These are phyloP conservation scores for Babylonia areolata DNA, from an alignment of 1,140 invertebrate genomes.

Conservation along the genomic window DNA sequence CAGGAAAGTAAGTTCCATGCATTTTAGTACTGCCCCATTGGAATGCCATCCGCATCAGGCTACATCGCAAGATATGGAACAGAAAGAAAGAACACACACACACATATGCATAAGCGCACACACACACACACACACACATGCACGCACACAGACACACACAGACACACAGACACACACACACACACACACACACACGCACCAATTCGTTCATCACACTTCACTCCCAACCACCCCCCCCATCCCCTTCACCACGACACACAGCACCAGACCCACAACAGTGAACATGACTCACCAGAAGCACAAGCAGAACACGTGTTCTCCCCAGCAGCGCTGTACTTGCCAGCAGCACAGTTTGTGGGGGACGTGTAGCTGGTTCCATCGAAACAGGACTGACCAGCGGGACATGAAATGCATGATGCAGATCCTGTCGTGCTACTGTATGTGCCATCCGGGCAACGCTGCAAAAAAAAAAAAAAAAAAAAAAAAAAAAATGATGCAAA, in stretches of 20 bases:
- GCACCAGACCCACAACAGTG: not conserved
- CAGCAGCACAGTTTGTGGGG: constrained; percentile 59
- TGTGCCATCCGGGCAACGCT: constrained; percentile 63
- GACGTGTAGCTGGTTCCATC: constrained; percentile 54
- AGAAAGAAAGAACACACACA: no score
- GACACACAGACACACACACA: no score
- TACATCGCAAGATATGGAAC: no score
- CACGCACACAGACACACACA: no score
- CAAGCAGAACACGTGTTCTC: constrained; percentile 56
- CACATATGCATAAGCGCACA: no score
- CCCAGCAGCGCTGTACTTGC: constrained; percentile 59
- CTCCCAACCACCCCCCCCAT: not conserved
- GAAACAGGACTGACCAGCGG: constrained; percentile 66
- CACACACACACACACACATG: no score
- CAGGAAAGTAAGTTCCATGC: no score
- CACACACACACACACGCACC: not conserved
- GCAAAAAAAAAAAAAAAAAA: constrained; percentile 36
- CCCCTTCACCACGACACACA: not conserved
- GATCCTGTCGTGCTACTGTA: constrained; percentile 58
- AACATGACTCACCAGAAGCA: constrained; percentile 49
- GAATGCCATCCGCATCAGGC: no score
- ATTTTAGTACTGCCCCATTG: no score
- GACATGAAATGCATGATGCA: constrained; percentile 58
- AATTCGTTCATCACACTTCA: no score
- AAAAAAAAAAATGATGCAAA: no score